Base-by-base conservation (phyloP, 2,888 invertebrate genomes). In the Aromia moschata region DNA sequence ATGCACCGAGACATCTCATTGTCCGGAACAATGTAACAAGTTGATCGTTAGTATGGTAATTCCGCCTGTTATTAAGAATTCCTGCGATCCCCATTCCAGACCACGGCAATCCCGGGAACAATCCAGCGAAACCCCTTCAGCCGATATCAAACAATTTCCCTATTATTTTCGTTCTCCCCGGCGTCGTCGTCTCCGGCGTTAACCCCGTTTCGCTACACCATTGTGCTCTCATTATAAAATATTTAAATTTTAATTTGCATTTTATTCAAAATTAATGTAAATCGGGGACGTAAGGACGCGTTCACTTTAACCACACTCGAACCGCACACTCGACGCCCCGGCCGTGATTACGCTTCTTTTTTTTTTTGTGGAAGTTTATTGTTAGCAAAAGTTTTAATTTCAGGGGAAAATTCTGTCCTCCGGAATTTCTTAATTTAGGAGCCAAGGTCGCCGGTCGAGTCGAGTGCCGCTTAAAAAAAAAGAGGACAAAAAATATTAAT, bases 171-270 rank as follows among this genome's bases (percentile, higher is more conserved):
- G 17, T 40, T 40, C 17, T 40, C 40, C n/a, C n/a, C n/a, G n/a
- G n/a, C n/a, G 4, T 40, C 40, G 10, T 16, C 11, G 17, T 17
- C 17, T n/a, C 40, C 40, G n/a, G 17, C 40, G 7, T 15, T 20
- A 20, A 43, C 18, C 43, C 25, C 43, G 43, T 43, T 43, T 18
- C 20, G 25, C 11, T 20, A 12, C 43, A 14, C 17, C 43, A 25
- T 43, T 43, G 43, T 25, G 14, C 20, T 18, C 12, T 20, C 20
- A 10, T 33, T 43, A 14, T 49, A 25, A 49, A 49, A 38, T 38
- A 49, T 49, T 38, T 20, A 49, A 20, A 20, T 38, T 49, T 49
- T 49, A 37, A 49, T 49, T 49, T 49, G 25, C 49, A 49, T 49
- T 49, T 49, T 40, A 49, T 49, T 49, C 38, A 25, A 49, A 38